Evolutionary conservation across 37 sponge, comb jelly and placozoan species (phyloP).

Genomic region (Theonella swinhoei): DNA sequence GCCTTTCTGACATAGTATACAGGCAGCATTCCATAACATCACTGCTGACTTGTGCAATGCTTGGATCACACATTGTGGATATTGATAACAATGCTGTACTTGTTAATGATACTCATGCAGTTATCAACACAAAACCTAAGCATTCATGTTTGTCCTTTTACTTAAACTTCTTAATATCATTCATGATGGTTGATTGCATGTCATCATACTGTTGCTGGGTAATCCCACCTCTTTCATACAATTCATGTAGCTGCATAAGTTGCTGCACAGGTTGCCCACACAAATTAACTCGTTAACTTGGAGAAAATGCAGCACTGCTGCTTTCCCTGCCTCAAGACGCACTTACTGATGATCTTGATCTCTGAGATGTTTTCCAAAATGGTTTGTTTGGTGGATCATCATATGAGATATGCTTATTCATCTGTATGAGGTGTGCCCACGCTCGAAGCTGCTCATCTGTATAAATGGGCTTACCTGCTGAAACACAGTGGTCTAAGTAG

Average conservation of each 20-base stretch:
- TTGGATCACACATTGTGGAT: neutral
- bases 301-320: neutral
- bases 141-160: neutral
- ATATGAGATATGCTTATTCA: constrained; percentile 23
- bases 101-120: too few species aligned
- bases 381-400: constrained; percentile 11
- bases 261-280: constrained; percentile 9
- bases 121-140: neutral
- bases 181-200: neutral
- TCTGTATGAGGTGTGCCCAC: constrained; percentile 12
- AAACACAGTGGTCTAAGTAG: too few species aligned
- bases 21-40: constrained; percentile 11
- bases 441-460: constrained; percentile 4
- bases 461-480: too few species aligned
- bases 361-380: constrained; percentile 6
- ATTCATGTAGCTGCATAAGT: neutral
- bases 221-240: constrained; percentile 1
- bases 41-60: neutral
- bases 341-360: neutral
- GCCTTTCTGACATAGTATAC: neutral
- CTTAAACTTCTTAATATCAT: neutral
- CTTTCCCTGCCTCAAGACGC: neutral
- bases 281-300: constrained; percentile 7
- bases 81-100: too few species aligned
- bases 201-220: constrained; percentile 8